Evolutionary conservation across 2,113 vertebrate species (phyloP), one percentile per base, ranked within the genome.

Genomic region (Elephantulus edwardii): DNA sequence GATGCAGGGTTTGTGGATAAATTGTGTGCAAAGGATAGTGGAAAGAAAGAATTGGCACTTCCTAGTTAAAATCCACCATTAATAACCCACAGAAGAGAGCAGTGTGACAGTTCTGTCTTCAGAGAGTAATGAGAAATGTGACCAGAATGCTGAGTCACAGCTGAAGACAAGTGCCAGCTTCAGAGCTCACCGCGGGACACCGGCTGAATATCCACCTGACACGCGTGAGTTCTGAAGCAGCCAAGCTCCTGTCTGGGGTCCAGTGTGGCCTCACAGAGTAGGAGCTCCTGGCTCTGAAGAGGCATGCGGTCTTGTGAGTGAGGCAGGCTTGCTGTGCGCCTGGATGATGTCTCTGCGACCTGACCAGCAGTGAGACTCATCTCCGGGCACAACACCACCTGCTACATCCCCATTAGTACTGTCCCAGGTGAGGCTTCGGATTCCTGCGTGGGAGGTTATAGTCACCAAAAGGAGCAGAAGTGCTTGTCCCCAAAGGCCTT

Each of bases 201-300:
- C 33, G 48, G 44, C 17, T 0, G 10, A 42, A 35, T 12, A 17
- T 22, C 2, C 26, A 22, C 3, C 56, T 60, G 40, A 58, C 8
- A 46, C 54, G 33, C 13, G 4, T 2, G 1, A n/a, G 1, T 81
- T n/a, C n/a, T 28, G 5, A 26, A 40, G 52, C 14, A 54, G 52
- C 52, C 52, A 11, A 20, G n/a, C n/a, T n/a, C n/a, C n/a, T n/a
- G n/a, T n/a, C n/a, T n/a, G n/a, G n/a, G n/a, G n/a, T n/a, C n/a
- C n/a, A n/a, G n/a, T n/a, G n/a, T n/a, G n/a, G n/a, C n/a, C n/a
- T n/a, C n/a, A n/a, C n/a, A n/a, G n/a, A n/a, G n/a, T n/a, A n/a
- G n/a, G n/a, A n/a, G n/a, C n/a, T n/a, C n/a, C n/a, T n/a, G n/a
- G 48, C 8, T 8, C 11, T 19, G 3, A 1, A 58, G 19, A 2